Evolutionary conservation across 2,888 invertebrate genomes (phyloP), one percentile per base, ranked within the genome.

Genomic region (Hyposoter dolosus): DNA sequence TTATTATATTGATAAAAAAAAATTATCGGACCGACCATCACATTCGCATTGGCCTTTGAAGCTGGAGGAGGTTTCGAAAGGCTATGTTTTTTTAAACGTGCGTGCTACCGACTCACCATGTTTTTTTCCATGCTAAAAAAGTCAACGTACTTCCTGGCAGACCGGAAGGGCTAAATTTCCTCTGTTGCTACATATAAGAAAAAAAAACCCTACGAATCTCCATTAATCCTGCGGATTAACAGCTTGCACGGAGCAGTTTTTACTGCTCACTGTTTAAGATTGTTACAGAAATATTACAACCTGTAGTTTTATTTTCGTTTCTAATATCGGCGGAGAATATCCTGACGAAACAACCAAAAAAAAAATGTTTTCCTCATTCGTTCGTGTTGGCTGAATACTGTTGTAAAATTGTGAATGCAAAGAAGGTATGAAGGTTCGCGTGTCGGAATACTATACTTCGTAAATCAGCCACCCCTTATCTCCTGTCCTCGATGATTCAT

Each of bases 381-480:
- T n/a, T 78, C 56, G 68, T 78, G 43, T 15, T 77, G n/a, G 50
- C 50, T 53, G 45, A 66, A 77, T 66, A 12, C 66, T 23, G 43
- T 68, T 56, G 68, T n/a, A 53, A 66, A 78, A 78, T 78, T 9
- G 77, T 78, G 40, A n/a, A 53, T 10, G 53, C 17, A 17, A 23
- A 47, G 53, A 78, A 78, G 68, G 19, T 23, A 66, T 53, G 53
- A 35, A 66, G 50, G 77, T 85, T 92, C 89, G 92, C 92, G 91
- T 93, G 93, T 89, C 89, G 86, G 80, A 86, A 87, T 85, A 89
- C 88, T 89, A 91, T 92, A 91, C 91, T 90, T 90, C 89, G 92
- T 92, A 92, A 93, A 93, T 93, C 92, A 76, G 60, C 76, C 65
- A 53, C 45, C 72, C 68, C 82, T 82, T 82, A 82, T 82, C 82